phyloP scores from a whole-genome alignment of 2,888 invertebrate species.

The Suillia variegata region DNA sequence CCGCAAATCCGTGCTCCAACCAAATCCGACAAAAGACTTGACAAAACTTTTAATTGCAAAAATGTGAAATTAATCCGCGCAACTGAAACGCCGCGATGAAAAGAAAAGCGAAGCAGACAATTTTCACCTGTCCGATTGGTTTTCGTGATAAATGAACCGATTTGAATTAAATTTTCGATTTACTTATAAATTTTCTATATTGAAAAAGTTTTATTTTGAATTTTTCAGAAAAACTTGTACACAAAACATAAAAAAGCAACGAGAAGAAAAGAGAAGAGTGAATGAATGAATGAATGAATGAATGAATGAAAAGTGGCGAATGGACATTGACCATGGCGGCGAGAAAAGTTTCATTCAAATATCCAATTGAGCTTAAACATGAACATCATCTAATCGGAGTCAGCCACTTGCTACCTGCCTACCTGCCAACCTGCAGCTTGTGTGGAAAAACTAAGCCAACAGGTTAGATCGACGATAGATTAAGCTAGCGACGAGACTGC shows the following conservation, averaged over 20 bases:
- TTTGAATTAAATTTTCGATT: conserved; percentile 13
- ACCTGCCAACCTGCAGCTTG: background rate
- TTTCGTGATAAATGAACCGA: conserved; percentile 12
- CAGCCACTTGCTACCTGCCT: background rate
- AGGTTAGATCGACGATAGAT: conserved; percentile 28
- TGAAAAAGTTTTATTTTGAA: background rate
- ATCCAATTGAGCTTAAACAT: too few relatives aligned
- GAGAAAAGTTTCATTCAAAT: too few relatives aligned
- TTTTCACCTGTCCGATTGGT: conserved; percentile 11
- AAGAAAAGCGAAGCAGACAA: background rate
- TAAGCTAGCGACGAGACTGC: background rate
- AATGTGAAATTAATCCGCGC: conserved; percentile 15
- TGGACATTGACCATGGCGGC: too few relatives aligned
- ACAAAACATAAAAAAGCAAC: background rate
- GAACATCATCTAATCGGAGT: too few relatives aligned
- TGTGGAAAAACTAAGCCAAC: conserved; percentile 31
- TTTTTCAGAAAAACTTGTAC: too few relatives aligned
- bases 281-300: too few relatives aligned
- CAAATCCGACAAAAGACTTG: too few relatives aligned
- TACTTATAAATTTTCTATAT: conserved; percentile 3
- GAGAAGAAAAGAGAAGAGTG: too few relatives aligned
- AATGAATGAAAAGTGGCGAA: too few relatives aligned
- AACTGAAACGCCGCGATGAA: background rate
- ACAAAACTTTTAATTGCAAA: conserved; percentile 23
- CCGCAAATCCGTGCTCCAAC: too few relatives aligned